Evolutionary conservation across 2,888 invertebrate genomes (phyloP), one percentile per base, ranked within the genome.

Genomic region (Apotomis betuletana): DNA sequence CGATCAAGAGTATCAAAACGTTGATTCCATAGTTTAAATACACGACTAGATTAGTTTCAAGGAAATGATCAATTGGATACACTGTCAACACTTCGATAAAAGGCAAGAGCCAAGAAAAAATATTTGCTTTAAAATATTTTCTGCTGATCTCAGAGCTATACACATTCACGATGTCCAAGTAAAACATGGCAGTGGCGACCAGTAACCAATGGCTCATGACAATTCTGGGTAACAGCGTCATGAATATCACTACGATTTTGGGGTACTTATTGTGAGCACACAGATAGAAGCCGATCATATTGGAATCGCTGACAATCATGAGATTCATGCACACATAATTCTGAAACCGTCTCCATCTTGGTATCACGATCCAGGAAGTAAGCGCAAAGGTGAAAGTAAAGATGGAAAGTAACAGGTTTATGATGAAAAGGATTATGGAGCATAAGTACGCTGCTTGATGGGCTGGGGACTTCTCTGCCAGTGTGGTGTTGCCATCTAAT

Each of bases 191-290:
- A 57, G 57, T 36, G 12, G 57, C 57, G 3, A 57, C 57, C 10
- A 57, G 57, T 36, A 57, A 57, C 57, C 57, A 57, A 36, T 57
- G 57, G 36, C 36, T 36, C 57, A 57, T 57, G 10, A 57, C 36
- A 4, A 57, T 10, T 4, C 36, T 8, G 12, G 57, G 36, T 15
- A 57, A 2, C 57, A 57, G 9, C 4, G 27, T 8, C 12, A 57
- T 10, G 15, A 8, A 6, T 49, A 49, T 49, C 27, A 36, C 57
- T 9, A 57, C 57, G 36, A 36, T 8, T 8, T 36, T 27, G 10
- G 36, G 10, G 4, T 5, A 27, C 9, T 36, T 36, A 8, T 57
- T 4, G 12, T 36, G 36, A 10, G 36, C 57, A 57, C 57, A 27
- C 5, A 57, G 4, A 10, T 57, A 9, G 12, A 57, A 57, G 12